These are phyloP conservation scores for Temnothorax longispinosus DNA, from an alignment of 1,140 invertebrate species.

Conservation along the genomic window DNA sequence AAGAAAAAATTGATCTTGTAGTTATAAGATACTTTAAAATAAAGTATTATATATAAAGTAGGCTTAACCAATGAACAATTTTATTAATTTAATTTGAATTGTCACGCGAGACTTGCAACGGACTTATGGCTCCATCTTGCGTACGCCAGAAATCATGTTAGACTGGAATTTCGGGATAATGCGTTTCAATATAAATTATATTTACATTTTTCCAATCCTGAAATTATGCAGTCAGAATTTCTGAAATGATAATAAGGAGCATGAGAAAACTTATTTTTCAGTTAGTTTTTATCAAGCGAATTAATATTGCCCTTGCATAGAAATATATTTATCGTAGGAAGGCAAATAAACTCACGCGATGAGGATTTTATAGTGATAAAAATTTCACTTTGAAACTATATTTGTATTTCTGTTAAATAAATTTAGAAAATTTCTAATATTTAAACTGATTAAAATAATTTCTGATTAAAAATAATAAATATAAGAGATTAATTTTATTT, in stretches of 20 bases:
- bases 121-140: constrained; percentile 36
- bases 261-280: not conserved
- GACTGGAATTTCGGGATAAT: not conserved
- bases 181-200: not conserved
- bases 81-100: not conserved
- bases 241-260: not conserved
- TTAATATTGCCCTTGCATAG: not conserved
- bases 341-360: not conserved
- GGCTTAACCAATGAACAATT: not conserved
- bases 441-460: not conserved
- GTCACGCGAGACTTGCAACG: too few relatives aligned
- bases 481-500: constrained; percentile 1
- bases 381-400: not conserved
- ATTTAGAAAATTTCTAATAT: not conserved
- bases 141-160: not conserved
- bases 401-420: not conserved
- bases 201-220: not conserved
- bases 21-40: not conserved
- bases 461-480: not conserved
- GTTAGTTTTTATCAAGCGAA: not conserved
- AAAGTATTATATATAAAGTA: not conserved
- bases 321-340: constrained; percentile 10
- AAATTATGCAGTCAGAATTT: not conserved
- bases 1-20: not conserved
- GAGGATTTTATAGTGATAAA: not conserved